These are phyloP conservation scores for Taeniopygia guttata DNA, from an alignment of 2,797 vertebrate genomes.

Conservation along the genomic window DNA sequence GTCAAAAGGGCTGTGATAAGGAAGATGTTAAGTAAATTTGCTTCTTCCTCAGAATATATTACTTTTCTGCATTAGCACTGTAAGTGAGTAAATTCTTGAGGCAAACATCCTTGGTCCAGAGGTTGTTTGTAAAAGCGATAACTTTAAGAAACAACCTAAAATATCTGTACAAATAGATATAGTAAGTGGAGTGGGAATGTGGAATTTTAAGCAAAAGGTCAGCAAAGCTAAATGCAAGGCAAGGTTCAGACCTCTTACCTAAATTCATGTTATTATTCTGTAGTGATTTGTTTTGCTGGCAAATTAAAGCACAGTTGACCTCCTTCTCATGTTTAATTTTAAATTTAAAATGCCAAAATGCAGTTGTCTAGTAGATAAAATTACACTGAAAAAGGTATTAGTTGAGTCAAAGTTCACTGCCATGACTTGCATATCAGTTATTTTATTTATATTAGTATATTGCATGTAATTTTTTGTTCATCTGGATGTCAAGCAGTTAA, in stretches of 20 bases:
- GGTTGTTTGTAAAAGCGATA: slow-evolving; percentile 39
- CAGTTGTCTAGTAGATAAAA: background rate
- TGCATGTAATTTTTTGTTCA: background rate
- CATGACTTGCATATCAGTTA: background rate
- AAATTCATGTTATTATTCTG: background rate
- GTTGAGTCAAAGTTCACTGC: background rate
- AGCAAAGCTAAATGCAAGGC: background rate
- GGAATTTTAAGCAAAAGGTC: slow-evolving; percentile 22
- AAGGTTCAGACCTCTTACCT: background rate
- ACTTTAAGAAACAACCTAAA: background rate
- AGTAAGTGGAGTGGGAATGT: background rate
- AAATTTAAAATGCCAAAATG: background rate
- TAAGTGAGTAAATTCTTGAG: slow-evolving; percentile 63
- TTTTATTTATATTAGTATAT: background rate
- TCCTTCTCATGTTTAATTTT: background rate
- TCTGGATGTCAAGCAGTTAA: background rate
- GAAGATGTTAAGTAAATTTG: slow-evolving; percentile 62
- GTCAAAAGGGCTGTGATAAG: slow-evolving; percentile 28
- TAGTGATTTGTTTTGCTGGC: background rate
- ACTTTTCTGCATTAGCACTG: slow-evolving; percentile 40
- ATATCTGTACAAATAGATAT: background rate
- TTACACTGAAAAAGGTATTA: background rate
- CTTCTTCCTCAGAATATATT: slow-evolving; percentile 42
- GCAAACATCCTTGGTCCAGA: slow-evolving; percentile 9
- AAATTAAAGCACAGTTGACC: background rate